Base-by-base conservation (phyloP, 2,113 vertebrate species). In the Nibea albiflora region DNA sequence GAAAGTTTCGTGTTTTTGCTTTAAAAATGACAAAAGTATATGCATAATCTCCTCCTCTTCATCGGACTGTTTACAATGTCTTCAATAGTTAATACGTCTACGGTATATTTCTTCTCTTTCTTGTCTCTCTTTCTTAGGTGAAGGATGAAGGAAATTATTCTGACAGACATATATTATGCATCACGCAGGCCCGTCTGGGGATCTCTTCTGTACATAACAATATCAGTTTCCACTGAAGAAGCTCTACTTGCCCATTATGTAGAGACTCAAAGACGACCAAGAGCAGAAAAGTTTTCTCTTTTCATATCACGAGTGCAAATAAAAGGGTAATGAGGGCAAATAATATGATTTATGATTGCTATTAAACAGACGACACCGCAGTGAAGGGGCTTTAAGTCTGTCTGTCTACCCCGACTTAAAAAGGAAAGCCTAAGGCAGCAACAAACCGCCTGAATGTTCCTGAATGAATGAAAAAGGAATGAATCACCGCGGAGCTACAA, bases 381-480 rank as follows among this genome's bases (percentile, higher is more conserved):
- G 8, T 19, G 11, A n/a, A 17, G 28, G 1, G n/a, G 24, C 64
- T 69, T 28, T 67, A 22, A 50, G 66, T 80, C 31, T 12, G 26
- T 58, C 31, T 3, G 26, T 50, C 24, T 63, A 11, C 39, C n/a
- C 15, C 24, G 64, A 26, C n/a, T 74, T 22, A 67, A 80, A 72
- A 71, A 16, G 46, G 3, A 73, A 57, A 71, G 70, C 83, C 70
- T 6, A 50, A 7, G 76, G 79, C 74, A 31, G 74, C 6, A 24
- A 62, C 4, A 9, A 85, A 71, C 66, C 57, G 49, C 15, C 6
- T 14, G 19, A 79, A 68, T 60, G 56, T 78, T 85, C 50, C 26
- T 46, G 49, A 85, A 73, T 52, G 26, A 42, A 76, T 84, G 42
- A 74, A 84, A 85, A 79, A 87, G 81, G 52, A 85, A 86, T 79